These are phyloP conservation scores for Neosalanx taihuensis DNA, from an alignment of 2,797 vertebrate species.

Conservation along the genomic window DNA sequence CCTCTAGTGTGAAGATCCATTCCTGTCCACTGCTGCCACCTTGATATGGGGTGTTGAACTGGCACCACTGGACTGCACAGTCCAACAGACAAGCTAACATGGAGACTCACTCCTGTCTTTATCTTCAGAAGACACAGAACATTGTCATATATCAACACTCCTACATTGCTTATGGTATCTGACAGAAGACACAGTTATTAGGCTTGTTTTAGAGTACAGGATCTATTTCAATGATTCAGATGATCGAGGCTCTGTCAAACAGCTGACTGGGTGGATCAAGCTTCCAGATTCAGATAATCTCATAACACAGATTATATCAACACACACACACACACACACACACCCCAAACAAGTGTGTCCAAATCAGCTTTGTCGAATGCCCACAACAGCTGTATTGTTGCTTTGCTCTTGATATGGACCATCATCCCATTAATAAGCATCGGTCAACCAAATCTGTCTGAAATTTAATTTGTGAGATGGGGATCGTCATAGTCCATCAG, in stretches of 20 bases:
- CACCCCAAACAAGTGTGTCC: conserved; percentile 37
- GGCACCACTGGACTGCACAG: conserved; percentile 13
- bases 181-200: too few species aligned
- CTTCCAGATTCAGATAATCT: conserved; percentile 40
- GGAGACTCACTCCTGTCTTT: neutral
- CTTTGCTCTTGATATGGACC: conserved; percentile 27
- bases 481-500: conserved; percentile 55
- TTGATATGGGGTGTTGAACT: conserved; percentile 24
- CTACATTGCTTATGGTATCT: neutral
- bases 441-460: conserved; percentile 48
- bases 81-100: neutral
- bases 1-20: neutral
- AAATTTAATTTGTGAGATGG: conserved; percentile 66
- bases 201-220: neutral
- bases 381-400: conserved; percentile 35
- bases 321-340: conserved; percentile 5
- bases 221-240: neutral
- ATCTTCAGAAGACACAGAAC: neutral
- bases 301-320: conserved; percentile 38
- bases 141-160: neutral
- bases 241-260: conserved; percentile 5
- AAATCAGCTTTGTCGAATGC: conserved; percentile 45
- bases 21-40: conserved; percentile 35
- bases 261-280: conserved; percentile 40
- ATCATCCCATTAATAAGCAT: conserved; percentile 51